A percentile compares a stretch with the other conserved stretches of the same genome.
phyloP scores from a whole-genome alignment of 2,113 vertebrate genomes.

The Mesoclemmys tuberculata region DNA sequence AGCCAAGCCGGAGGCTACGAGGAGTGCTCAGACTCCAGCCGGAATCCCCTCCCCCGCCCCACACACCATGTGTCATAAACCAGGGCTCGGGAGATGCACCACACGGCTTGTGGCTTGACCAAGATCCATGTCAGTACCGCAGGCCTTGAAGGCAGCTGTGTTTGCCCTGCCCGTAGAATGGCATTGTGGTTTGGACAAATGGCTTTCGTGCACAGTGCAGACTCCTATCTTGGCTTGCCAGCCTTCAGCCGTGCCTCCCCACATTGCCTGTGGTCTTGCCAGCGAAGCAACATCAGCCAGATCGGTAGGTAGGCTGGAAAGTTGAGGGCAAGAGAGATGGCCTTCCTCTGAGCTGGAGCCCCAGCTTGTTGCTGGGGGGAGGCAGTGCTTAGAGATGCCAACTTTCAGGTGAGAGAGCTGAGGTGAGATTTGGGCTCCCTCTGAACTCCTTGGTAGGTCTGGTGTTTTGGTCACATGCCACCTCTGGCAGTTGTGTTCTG shows the following conservation, averaged over 20 bases:
- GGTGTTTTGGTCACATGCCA: background rate
- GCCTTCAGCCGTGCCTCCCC: background rate
- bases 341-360: background rate
- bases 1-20: background rate
- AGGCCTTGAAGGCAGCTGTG: background rate
- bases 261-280: too few species aligned
- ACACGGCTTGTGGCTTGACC: background rate
- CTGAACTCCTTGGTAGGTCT: background rate
- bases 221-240: background rate
- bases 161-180: background rate
- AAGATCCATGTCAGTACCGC: background rate
- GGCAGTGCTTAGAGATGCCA: too few species aligned
- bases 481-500: background rate
- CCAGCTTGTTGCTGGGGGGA: too few species aligned
- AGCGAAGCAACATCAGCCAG: background rate
- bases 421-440: background rate
- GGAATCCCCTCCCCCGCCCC: too few species aligned
- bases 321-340: too few species aligned
- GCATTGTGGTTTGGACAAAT: background rate
- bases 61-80: background rate
- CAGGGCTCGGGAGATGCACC: background rate
- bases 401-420: background rate
- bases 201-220: background rate
- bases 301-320: fast-evolving
- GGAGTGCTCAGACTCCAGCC: background rate